Base-by-base conservation (phyloP, 2,113 vertebrate species). In the Meriones unguiculatus region DNA sequence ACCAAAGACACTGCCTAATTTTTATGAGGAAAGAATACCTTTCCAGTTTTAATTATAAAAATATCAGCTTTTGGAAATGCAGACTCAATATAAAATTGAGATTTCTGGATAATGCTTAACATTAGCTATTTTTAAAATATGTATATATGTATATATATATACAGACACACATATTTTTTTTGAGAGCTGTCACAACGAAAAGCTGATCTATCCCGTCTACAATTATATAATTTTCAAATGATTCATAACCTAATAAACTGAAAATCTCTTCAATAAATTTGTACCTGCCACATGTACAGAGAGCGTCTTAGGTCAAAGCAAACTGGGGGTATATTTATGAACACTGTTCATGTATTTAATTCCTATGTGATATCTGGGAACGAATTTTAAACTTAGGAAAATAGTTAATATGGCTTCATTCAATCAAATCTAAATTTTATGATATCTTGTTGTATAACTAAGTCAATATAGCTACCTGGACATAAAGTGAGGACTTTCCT, bases 401-500 rank as follows among this genome's bases (percentile, higher is more conserved):
- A 59, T 96, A 93, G 41, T 38, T 95, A 93, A 90, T 86, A 96
- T 72, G 59, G 57, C 54, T 95, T 93, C 76, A 93, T 92, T 95
- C 72, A 97, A 15, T 91, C 84, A 93, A 85, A 94, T 28, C 38
- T 96, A 52, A 84, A 86, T 35, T 95, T 69, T 95, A 46, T 92
- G 93, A 67, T 93, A 87, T 87, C 97, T 88, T 95, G 38, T 76
- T 96, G 88, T 24, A 96, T 69, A 87, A 46, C 2, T 65, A 38
- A 77, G 93, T 52, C 57, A 70, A 17, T 97, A 98, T 76, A 87
- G 97, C 91, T 91, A 97, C 57, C 91, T 98, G 57, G 30, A 93
- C 80, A 97, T 95, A 97, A 98, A 97, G 64, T 94, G 52, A 95
- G 97, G 41, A 88, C 46, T 93, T 97, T 96, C 20, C 76, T 87